Evolutionary conservation across 2,113 vertebrate genomes (phyloP).

Genomic region (Mirounga angustirostris): DNA sequence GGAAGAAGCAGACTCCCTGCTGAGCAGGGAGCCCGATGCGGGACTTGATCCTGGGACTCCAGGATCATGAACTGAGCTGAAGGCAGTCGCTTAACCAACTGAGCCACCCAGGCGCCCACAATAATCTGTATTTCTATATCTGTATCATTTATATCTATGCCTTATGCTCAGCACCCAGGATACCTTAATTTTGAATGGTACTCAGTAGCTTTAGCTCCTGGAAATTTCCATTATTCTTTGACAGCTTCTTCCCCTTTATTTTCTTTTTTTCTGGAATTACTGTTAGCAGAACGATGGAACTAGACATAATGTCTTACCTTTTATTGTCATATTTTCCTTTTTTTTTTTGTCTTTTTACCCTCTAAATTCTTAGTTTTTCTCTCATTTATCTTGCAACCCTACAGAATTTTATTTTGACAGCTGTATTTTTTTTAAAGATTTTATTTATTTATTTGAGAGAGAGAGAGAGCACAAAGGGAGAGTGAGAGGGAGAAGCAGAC

Average conservation of each 20-base stretch:
- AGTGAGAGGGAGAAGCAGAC: too few species aligned
- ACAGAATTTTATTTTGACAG: slow-evolving; percentile 33
- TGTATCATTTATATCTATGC: not conserved
- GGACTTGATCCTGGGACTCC: too few species aligned
- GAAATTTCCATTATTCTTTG: slow-evolving; percentile 11
- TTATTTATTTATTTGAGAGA: too few species aligned
- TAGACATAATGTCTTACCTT: not conserved
- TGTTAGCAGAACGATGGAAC: not conserved
- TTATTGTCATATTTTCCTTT: not conserved
- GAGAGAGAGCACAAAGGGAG: too few species aligned
- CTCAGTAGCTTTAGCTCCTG: not conserved
- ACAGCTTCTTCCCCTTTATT: not conserved
- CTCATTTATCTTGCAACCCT: not conserved
- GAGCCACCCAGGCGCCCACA: not conserved
- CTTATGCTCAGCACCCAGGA: not conserved
- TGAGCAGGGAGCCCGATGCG: too few species aligned
- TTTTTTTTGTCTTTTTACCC: not conserved
- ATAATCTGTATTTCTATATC: not conserved
- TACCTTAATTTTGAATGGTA: not conserved
- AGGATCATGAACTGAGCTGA: too few species aligned
- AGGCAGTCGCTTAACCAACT: too few species aligned
- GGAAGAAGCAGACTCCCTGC: too few species aligned
- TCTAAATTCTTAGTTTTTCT: not conserved
- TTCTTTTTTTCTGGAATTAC: slow-evolving; percentile 43
- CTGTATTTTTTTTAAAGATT: too few species aligned